Evolutionary conservation across 1,140 invertebrate species (phyloP), one percentile per base, ranked within the genome.

Genomic region (Lordiphosa clarofinis): DNA sequence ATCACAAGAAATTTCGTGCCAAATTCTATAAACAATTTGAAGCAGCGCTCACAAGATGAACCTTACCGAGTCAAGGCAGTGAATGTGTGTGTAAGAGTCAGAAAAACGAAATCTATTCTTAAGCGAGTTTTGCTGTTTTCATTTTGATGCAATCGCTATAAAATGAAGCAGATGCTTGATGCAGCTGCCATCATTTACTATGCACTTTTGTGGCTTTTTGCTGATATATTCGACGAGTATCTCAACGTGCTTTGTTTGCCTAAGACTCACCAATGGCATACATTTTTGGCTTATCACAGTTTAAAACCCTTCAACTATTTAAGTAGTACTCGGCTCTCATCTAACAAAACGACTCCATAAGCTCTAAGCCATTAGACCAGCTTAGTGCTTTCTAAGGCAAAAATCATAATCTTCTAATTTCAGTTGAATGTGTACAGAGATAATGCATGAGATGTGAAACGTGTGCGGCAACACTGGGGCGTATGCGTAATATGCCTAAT

Each of bases 401-500:
- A 72, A 81, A 76, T 82, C 76, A 82, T 81, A 81, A 76, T 81
- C 76, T 68, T 60, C 58, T 82, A 75, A 81, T 82, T 76, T 82
- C 21, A 52, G 54, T 62, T 40, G 21, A 42, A 13, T 52, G 28
- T 21, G 46, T 56, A 35, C 21, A 54, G 47, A 52, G 63, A 52
- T 50, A 67, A 58, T 58, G 64, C 54, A 54, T 47, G 38, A 37
- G 38, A 73, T 42, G 61, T 56, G 44, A 38, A 24, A 37, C 15
- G 35, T 46, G 31, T 12, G 28, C 7, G 15, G 36, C 46, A 65
- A 55, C 70, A 74, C 54, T 43, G 52, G 42, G 60, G 52, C 76
- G 72, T 82, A 82, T 82, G 50, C 73, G 78, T 78, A 82, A 82
- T 84, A 84, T 73, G 68, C 56, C 78, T 82, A 84, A 82, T 82